Base-by-base conservation (phyloP, 2,888 invertebrate species). In the Drosophila demipolita region DNA sequence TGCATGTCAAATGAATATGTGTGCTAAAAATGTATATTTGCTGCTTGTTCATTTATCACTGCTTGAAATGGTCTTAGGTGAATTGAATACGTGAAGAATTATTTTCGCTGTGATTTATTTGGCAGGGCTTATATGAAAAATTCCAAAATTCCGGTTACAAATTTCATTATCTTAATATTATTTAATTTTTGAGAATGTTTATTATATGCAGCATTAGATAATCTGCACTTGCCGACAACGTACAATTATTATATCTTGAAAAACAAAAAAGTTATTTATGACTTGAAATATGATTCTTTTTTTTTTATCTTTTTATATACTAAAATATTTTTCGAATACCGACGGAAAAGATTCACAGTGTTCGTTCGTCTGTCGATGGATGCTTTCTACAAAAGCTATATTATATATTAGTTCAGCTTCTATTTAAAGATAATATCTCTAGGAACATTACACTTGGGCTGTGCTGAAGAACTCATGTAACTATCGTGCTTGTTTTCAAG, bases 181-280 rank as follows among this genome's bases (percentile, higher is more conserved):
- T 11, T 5, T n/a, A 5, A 5, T 11, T n/a, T 40, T 0, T 1
- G 0, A 17, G n/a, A 4, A 3, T 9, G 3, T 36, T 17, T 17
- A 3, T 40, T n/a, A n/a, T n/a, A 2, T 40, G 9, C 11, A 40
- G n/a, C n/a, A 11, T 9, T 9, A 40, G 11, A 40, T 42, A 11
- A 2, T 11, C 11, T 6, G 11, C 42, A 20, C 11, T 20, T 20
- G 42, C 6, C 1, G 6, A 42, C 7, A 3, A 12, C 20, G 6
- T 1, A 0, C 6, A 42, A 3, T 20, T 45, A 1, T 7, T 3
- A 45, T 12, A 42, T 3, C 1, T 42, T 20, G 6, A 42, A 42
- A 20, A 6, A 20, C 20, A 12, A 20, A 20, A 7, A 20, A 12
- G 3, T 7, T 42, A 20, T 20, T 20, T 6, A 12, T 3, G 6